Evolutionary conservation across 2,797 vertebrate species (phyloP).

Genomic region (Phaenicophaeus curvirostris): DNA sequence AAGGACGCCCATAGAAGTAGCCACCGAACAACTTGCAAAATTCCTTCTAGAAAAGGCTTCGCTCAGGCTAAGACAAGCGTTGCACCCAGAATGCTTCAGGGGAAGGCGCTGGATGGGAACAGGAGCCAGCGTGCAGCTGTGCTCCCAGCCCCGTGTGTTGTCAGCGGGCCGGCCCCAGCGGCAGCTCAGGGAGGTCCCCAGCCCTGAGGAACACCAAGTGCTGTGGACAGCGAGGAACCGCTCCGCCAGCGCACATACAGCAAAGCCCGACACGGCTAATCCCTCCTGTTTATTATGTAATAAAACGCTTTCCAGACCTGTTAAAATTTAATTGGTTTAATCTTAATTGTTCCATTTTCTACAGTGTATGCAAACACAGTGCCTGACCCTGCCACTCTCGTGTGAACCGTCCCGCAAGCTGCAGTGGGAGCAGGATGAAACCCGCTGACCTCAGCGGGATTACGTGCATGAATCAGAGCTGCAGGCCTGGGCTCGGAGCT

Average conservation of each 20-base stretch:
- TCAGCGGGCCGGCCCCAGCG: rapidly evolving
- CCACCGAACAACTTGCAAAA: rapidly evolving
- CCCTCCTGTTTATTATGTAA: conserved; percentile 57
- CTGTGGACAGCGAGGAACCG: not conserved
- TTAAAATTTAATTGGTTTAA: conserved; percentile 67
- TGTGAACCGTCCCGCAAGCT: not conserved
- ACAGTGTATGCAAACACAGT: not conserved
- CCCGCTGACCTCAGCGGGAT: conserved; percentile 45
- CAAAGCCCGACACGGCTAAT: not conserved
- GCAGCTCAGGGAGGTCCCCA: not conserved
- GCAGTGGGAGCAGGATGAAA: conserved; percentile 32
- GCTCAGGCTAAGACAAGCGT: not conserved
- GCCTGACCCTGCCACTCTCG: conserved; percentile 36
- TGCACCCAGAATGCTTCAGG: not conserved
- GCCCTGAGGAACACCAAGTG: not conserved
- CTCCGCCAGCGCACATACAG: not conserved
- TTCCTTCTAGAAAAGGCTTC: conserved; percentile 21
- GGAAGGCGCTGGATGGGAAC: not conserved
- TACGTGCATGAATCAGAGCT: conserved; percentile 2
- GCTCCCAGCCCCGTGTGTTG: not conserved
- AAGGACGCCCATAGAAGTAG: not conserved
- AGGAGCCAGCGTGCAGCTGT: not conserved
- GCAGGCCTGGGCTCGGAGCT: conserved; percentile 27
- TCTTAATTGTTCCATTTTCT: conserved; percentile 48
- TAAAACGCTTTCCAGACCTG: conserved; percentile 63